Evolutionary conservation across 2,797 vertebrate species (phyloP).

Genomic region (Macrochelys suwanniensis): DNA sequence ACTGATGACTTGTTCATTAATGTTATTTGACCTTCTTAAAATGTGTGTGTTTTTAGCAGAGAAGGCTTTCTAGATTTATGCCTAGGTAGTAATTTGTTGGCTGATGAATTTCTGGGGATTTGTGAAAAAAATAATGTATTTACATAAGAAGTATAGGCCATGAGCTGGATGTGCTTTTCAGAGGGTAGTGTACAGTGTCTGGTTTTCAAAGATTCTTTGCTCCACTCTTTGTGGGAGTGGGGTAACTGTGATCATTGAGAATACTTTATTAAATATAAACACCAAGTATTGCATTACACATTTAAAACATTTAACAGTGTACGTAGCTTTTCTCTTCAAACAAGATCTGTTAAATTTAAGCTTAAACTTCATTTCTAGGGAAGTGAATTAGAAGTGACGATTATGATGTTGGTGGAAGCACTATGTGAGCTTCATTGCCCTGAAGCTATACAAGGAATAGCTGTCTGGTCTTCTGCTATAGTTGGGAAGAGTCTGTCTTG

Average conservation of each 20-base stretch:
- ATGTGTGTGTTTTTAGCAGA: neutral
- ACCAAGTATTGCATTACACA: neutral
- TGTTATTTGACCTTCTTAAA: neutral
- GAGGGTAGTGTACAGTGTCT: neutral
- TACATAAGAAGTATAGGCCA: accelerated
- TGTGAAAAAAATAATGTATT: neutral
- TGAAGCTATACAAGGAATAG: constrained; percentile 96
- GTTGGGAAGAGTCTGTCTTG: constrained; percentile 91
- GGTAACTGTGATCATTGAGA: neutral
- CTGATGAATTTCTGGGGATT: neutral
- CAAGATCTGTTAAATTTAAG: neutral
- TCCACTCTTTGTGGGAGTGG: neutral
- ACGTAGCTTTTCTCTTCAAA: neutral
- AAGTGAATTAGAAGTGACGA: constrained; percentile 93
- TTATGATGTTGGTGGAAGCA: constrained; percentile 96
- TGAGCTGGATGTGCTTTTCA: neutral
- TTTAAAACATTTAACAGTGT: neutral
- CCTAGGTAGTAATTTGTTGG: neutral
- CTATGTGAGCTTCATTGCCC: constrained; percentile 96
- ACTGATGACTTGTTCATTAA: neutral
- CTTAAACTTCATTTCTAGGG: constrained; percentile 82
- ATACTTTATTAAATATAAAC: neutral
- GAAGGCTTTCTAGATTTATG: neutral
- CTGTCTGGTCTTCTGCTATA: constrained; percentile 91
- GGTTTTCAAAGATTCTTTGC: neutral